Base-by-base conservation (phyloP, 1,140 invertebrate species). In the Drosophila triauraria region DNA sequence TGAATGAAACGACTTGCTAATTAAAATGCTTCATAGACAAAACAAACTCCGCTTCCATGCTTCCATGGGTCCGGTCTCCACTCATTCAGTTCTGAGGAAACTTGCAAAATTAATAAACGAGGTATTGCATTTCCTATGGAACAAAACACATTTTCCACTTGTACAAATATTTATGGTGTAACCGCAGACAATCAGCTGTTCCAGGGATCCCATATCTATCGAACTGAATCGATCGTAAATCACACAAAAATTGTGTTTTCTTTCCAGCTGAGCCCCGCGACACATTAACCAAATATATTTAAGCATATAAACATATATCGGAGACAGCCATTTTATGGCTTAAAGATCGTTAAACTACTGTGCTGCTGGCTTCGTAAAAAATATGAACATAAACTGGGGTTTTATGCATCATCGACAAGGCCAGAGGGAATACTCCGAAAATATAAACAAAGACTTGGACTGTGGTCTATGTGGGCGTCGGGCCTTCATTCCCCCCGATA, bases 401-500 rank as follows among this genome's bases (percentile, higher is more conserved):
- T 59, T 67, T 65, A 50, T 75, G 60, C 51, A 72, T 35, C 40
- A 72, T 42, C 40, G 40, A 70, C 63, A 68, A 60, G 38, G 58
- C 38, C 50, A 20, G 23, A 47, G 60, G 47, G 48, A 46, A 30
- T 43, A 63, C 3, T 43, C 38, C 35, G 15, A 62, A 46, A 57
- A 30, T 7, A 54, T 44, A 48, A 78, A 85, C 82, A 85, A 81
- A 69, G 78, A 78, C 68, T 81, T 65, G 56, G 42, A 48, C 67
- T 78, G 62, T 72, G 47, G 40, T 40, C 48, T 61, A 35, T 63
- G 74, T 77, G 62, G 62, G 79, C 50, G 77, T 62, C 35, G 32
- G 17, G 5, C 25, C 61, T 30, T 27, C 38, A 10, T 50, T 20
- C 35, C 59, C 59, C 48, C 57, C 53, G 51, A 82, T 74, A 53